Base-by-base conservation (phyloP, 1,140 invertebrate species). In the Leptonema lineaticorne region DNA sequence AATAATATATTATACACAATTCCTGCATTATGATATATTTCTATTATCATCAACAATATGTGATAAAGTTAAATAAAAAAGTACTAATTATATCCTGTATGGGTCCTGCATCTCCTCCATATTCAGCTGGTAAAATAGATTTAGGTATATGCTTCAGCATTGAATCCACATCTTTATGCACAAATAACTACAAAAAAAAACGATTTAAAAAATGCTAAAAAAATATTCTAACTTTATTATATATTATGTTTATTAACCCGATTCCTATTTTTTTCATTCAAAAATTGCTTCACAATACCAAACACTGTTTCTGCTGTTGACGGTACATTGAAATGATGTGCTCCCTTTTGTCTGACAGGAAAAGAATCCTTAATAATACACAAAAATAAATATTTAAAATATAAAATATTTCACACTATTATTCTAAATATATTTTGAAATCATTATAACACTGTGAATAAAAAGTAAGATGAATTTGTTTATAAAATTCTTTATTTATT, bases 271-370 rank as follows among this genome's bases (percentile, higher is more conserved):
- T 84, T 83, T 56, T 81, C 78, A 24, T 78, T 80, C 76, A 82
- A 75, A 72, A 83, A 78, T 0, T 74, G 75, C 45, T 78, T 77
- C 4, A 68, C 18, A 6, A 68, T 14, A 28, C 18, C 80, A 63
- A 84, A 82, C 0, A 85, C 70, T 0, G 78, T 75, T 67, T 85
- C 82, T 69, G 85, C 83, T 0, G 78, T 79, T 7, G 76, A 18
- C 0, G 82, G 80, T 30, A 79, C 76, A 74, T 86, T 83, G 14
- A 86, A 75, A 65, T 83, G 82, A 71, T 86, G 82, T 30, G 85
- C 78, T 9, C 79, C 81, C 67, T 86, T 84, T 4, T 82, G 81
- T 63, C 84, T 76, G 33, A 84, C 77, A 2, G 84, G 85, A 74
- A 81, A 82, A 2, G 79, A 85, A 63, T 85, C 83, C 76, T 86